These are phyloP conservation scores for Sorex fumeus DNA, from an alignment of 2,113 vertebrate genomes.

Conservation along the genomic window DNA sequence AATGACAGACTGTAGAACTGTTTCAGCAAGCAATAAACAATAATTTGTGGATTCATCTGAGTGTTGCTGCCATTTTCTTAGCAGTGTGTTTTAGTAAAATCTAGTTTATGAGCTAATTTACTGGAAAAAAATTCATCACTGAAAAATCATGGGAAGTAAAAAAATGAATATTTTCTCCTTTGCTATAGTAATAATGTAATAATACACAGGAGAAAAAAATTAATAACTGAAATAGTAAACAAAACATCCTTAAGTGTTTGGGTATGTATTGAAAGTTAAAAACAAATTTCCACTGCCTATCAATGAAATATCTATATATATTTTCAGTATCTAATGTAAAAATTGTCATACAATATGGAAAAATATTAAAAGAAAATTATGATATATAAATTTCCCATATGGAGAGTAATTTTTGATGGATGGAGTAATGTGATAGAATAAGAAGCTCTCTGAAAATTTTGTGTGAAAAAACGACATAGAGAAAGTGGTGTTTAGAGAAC, in stretches of 20 bases:
- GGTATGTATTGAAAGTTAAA: background rate
- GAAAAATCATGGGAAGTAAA: constrained; percentile 34
- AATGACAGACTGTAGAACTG: constrained; percentile 41
- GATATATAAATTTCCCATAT: background rate
- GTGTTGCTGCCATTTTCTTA: constrained; percentile 31
- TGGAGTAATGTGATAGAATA: background rate
- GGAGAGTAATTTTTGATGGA: background rate
- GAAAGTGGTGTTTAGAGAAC: background rate
- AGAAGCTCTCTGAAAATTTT: constrained; percentile 5
- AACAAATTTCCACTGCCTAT: constrained; percentile 4
- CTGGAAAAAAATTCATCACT: constrained; percentile 22
- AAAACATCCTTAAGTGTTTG: constrained; percentile 39
- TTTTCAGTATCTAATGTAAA: background rate
- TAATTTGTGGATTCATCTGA: background rate
- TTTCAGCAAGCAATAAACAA: constrained; percentile 61
- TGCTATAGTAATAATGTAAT: background rate
- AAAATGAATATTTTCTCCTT: constrained; percentile 29
- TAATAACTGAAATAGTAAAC: constrained; percentile 35
- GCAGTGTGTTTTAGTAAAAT: background rate
- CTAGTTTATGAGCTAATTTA: background rate
- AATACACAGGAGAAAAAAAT: constrained; percentile 40
- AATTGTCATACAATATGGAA: background rate
- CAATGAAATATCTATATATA: constrained; percentile 14
- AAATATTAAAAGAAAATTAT: background rate
- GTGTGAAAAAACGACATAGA: background rate